Conservation (phyloP, 2,113 vertebrate genomes). For the Strigops habroptila region DNA sequence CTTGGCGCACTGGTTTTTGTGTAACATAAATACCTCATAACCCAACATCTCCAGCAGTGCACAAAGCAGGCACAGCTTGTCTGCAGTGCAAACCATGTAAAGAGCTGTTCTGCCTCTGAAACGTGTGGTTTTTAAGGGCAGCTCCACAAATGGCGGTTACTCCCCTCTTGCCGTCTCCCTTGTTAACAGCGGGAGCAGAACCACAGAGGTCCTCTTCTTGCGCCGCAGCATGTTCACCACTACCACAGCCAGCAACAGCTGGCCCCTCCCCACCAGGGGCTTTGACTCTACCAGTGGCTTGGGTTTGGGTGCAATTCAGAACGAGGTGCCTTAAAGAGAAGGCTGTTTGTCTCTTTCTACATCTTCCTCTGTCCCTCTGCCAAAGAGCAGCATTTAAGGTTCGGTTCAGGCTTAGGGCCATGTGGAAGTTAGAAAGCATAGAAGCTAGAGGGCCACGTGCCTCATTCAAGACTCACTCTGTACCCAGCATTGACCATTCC, state of each 20-base stretch:
- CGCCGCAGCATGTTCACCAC: accelerated
- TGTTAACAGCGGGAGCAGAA: neutral
- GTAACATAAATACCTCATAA: neutral
- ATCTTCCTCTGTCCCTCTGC: neutral
- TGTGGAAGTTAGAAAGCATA: neutral
- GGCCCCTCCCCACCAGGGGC: neutral
- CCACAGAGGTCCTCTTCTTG: accelerated
- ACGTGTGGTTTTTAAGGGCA: accelerated
- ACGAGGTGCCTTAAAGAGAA: neutral
- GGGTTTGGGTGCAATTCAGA: neutral
- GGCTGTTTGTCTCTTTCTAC: neutral
- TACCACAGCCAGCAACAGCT: no score
- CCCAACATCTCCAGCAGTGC: neutral
- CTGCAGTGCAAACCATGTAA: neutral
- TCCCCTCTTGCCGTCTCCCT: neutral
- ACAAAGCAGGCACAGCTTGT: neutral
- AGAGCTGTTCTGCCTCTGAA: neutral
- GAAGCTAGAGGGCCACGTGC: accelerated
- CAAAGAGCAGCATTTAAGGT: neutral
- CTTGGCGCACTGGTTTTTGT: no score
- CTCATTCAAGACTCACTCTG: neutral
- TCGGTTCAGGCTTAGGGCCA: neutral
- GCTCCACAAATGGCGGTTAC: neutral
- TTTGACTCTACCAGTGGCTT: neutral
- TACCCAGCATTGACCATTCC: neutral